Base-by-base conservation (phyloP, 1,140 invertebrate genomes). In the Caenorhabditis brenneri region DNA sequence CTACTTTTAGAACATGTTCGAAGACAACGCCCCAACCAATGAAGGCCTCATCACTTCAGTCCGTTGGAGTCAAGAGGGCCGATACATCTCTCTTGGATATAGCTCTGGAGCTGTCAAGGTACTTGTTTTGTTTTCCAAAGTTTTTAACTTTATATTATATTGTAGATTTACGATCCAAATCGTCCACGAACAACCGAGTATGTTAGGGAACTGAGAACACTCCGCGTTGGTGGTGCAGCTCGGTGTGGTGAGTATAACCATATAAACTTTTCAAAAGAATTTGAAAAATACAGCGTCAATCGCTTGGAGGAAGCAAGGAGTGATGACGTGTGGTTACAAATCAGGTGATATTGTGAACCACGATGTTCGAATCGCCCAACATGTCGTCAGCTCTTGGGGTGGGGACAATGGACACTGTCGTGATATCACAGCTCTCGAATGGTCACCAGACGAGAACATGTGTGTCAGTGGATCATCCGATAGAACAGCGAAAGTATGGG, bases 391-490 rank as follows among this genome's bases (percentile, higher is more conserved):
- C 49, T 78, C 81, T 24, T 85, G 46, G 81, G 82, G 84, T 27
- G 27, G 39, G 1, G 84, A 78, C 33, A 51, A 55, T 60, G 84
- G 84, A n/a, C 84, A 85, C 39, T 27, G 36, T n/a, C 79, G 69
- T 4, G 84, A 85, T 19, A 48, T 85, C 22, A 58, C 53, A n/a
- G 84, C 81, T 39, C 42, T 85, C 22, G 53, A 85, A 31, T 85
- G 84, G 84, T 74, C 58, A 29, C 6, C 16, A 6, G 80, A 82
- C 22, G 58, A 74, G 9, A 48, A 53, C 19, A 46, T 74, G 36
- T 60, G 84, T 24, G 84, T 80, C 27, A 82, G 58, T 81, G 79
- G 60, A 10, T 65, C 81, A 10, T 82, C 81, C 9, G 84, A 85
- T 22, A 16, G 48, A 27, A 74, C 80, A 7, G 84, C 82, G n/a